These are phyloP conservation scores for Semibalanus balanoides DNA, from an alignment of 1,140 invertebrate species.

Conservation along the genomic window DNA sequence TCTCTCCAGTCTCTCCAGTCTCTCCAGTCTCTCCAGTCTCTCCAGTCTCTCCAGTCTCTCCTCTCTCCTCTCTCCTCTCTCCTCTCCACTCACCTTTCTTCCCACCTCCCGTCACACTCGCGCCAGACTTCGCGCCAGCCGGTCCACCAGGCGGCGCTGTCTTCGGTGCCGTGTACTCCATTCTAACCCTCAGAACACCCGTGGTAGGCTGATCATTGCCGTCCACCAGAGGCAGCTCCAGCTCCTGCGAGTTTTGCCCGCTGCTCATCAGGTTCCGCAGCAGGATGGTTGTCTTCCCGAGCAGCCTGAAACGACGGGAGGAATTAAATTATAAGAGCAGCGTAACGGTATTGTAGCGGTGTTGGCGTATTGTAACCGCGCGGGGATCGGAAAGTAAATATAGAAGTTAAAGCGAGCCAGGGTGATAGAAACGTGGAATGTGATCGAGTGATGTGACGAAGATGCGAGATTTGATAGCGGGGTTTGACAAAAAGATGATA, in stretches of 20 bases:
- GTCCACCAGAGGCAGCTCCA: constrained; percentile 26
- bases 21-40: background rate
- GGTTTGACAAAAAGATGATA: too few relatives aligned
- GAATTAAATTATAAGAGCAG: too few relatives aligned
- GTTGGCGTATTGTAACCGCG: too few relatives aligned
- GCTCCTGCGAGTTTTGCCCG: constrained; percentile 21
- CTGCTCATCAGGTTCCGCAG: constrained; percentile 26
- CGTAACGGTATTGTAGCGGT: too few relatives aligned
- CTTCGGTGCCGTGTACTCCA: constrained; percentile 16
- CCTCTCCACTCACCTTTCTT: background rate
- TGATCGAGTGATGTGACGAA: too few relatives aligned
- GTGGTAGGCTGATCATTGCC: constrained; percentile 22
- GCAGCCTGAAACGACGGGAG: constrained; percentile 19
- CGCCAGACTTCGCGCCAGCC: background rate
- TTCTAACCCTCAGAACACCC: constrained; percentile 15
- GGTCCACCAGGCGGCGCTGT: background rate
- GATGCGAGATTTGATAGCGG: too few relatives aligned
- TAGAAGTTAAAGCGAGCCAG: too few relatives aligned
- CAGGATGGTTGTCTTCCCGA: constrained; percentile 27
- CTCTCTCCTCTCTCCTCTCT: background rate
- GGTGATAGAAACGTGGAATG: too few relatives aligned
- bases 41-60: background rate
- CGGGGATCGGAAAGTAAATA: too few relatives aligned
- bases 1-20: background rate
- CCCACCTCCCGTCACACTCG: background rate